Conservation (phyloP, 2,113 vertebrate genomes). For the Cottus gobio region DNA sequence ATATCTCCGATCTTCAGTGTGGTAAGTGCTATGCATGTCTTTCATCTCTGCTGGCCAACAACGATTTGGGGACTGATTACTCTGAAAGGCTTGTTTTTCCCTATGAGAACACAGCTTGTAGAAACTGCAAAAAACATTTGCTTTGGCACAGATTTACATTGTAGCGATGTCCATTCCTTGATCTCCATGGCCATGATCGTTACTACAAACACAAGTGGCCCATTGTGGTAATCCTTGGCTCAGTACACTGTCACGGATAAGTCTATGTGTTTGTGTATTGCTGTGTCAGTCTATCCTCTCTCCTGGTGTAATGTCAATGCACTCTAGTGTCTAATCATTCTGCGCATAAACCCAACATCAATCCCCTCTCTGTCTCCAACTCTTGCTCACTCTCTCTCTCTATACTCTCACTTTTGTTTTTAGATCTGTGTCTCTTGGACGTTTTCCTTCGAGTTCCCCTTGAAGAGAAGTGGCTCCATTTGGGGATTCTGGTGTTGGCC, state of each 20-base stretch:
- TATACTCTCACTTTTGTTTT: slow-evolving; percentile 67
- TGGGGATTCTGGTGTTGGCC: slow-evolving; percentile 85
- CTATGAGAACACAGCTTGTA: slow-evolving; percentile 84
- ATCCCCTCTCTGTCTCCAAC: slow-evolving; percentile 75
- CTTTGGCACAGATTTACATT: slow-evolving; percentile 87
- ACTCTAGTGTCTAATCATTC: slow-evolving; percentile 78
- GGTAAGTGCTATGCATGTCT: slow-evolving; percentile 76
- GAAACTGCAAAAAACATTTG: slow-evolving; percentile 86
- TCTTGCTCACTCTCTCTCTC: slow-evolving; percentile 63
- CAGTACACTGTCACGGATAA: slow-evolving; percentile 76
- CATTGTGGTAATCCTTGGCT: slow-evolving; percentile 81
- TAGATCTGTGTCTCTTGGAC: slow-evolving; percentile 96
- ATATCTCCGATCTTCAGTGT: slow-evolving; percentile 69
- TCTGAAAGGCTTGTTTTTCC: slow-evolving; percentile 82
- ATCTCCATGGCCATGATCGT: slow-evolving; percentile 77
- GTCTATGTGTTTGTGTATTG: slow-evolving; percentile 81
- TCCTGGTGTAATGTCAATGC: slow-evolving; percentile 80
- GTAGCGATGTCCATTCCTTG: slow-evolving; percentile 80
- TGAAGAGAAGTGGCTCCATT: slow-evolving; percentile 94
- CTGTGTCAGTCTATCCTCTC: slow-evolving; percentile 76
- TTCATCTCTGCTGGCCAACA: slow-evolving; percentile 78
- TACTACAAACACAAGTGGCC: slow-evolving; percentile 81
- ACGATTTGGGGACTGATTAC: slow-evolving; percentile 76
- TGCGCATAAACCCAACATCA: slow-evolving; percentile 75
- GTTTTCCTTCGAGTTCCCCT: slow-evolving; percentile 94